Base-by-base conservation (phyloP, 2,888 invertebrate genomes). In the Biston stratarius region DNA sequence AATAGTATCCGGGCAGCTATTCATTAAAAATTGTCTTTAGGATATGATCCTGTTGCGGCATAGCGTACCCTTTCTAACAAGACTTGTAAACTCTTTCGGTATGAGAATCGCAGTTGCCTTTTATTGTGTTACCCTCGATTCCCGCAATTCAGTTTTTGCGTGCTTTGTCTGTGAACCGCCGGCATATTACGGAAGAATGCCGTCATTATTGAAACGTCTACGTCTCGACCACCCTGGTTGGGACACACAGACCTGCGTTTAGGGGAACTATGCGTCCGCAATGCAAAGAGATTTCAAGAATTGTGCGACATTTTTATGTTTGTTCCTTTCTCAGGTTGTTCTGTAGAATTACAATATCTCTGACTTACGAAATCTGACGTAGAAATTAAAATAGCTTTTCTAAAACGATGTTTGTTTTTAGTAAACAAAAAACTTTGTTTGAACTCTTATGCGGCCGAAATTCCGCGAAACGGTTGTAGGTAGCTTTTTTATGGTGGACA, bases 141-240 rank as follows among this genome's bases (percentile, higher is more conserved):
- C 89, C 78, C 71, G 83, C 80, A 82, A 87, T 84, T 80, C 78
- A 74, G 86, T 91, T 87, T 86, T 90, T 90, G 86, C 82, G 78
- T 74, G 77, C 81, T 78, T 77, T 77, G 75, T 82, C 78, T 78
- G 81, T 81, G 78, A 83, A 81, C 80, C 74, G 82, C 83, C 83
- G 84, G 78, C 83, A 82, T 77, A 83, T 88, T 88, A 86, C 86
- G 85, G 86, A 85, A 86, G 83, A 78, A 78, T 80, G 77, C 82
- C 77, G 83, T 87, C 88, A 89, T 91, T 90, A 90, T 90, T 88
- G 87, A 84, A 88, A 85, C 83, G 85, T 89, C 84, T 85, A 79
- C 76, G 77, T 78, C 74, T 74, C 83, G 91, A 89, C 92, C 92
- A 91, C 91, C 91, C 91, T 67, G 88, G 76, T 67, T 66, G 81